These are phyloP conservation scores for Lasioglossum oenotherae DNA, from an alignment of 2,888 invertebrate genomes.

Conservation along the genomic window DNA sequence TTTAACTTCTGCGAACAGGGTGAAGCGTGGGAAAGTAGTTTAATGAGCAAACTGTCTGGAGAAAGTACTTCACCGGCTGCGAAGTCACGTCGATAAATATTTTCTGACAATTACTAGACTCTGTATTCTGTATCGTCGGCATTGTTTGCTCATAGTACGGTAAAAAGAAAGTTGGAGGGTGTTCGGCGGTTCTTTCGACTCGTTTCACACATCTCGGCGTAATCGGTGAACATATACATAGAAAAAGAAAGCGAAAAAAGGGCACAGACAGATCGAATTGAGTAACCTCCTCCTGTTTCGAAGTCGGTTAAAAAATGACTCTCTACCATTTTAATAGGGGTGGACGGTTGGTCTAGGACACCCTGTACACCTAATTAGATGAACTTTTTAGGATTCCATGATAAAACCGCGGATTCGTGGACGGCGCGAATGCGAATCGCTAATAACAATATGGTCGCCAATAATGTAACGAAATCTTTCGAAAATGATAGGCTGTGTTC, in stretches of 20 bases:
- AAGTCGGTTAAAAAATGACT: no score
- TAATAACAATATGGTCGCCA: background rate
- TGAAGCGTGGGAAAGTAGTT: conserved; percentile 1
- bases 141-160: background rate
- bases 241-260: no score
- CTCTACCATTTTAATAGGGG: no score
- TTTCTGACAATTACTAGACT: background rate
- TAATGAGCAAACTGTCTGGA: background rate
- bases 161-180: background rate
- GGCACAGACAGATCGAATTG: no score
- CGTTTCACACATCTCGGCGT: no score
- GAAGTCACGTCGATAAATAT: background rate
- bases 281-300: no score
- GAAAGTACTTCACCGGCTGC: background rate
- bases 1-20: background rate
- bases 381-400: no score
- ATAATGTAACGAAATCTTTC: background rate
- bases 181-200: background rate
- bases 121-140: background rate
- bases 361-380: background rate
- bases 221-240: no score
- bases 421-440: no score
- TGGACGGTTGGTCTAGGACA: no score
- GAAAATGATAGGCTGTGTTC: no score
- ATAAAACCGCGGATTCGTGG: no score